Conservation (phyloP, 2,888 invertebrate species). For the Galeruca laticollis region DNA sequence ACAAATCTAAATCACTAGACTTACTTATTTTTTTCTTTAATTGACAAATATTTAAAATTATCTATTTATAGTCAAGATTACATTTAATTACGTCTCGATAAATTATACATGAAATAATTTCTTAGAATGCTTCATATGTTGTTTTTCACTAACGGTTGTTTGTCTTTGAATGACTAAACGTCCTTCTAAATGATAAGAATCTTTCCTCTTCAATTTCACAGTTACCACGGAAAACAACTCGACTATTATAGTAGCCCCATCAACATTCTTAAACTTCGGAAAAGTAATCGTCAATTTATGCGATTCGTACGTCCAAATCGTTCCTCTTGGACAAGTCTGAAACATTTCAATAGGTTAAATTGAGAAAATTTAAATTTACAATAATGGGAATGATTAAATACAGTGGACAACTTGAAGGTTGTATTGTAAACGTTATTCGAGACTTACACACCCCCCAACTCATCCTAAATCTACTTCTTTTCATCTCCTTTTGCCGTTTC, state of each 20-base stretch:
- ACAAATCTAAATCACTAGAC: too few relatives aligned
- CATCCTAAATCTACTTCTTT: too few relatives aligned
- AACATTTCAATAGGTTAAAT: constrained; percentile 46
- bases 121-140: neutral
- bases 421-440: too few relatives aligned
- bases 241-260: constrained; percentile 48
- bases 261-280: constrained; percentile 50
- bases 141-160: neutral
- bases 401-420: too few relatives aligned
- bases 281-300: constrained; percentile 52
- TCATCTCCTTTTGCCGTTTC: too few relatives aligned
- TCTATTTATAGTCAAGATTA: too few relatives aligned
- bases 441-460: too few relatives aligned
- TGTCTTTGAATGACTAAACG: constrained; percentile 53
- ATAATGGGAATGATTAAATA: too few relatives aligned
- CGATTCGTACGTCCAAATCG: constrained; percentile 46
- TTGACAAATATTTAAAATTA: too few relatives aligned
- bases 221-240: constrained; percentile 62
- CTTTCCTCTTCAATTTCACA: constrained; percentile 57
- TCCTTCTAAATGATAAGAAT: constrained; percentile 59
- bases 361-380: too few relatives aligned
- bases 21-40: too few relatives aligned
- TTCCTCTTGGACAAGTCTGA: constrained; percentile 56
- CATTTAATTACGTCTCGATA: too few relatives aligned
- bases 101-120: neutral